Percentiles rank a stretch among this genome's conserved stretches.
These are phyloP conservation scores for Sminthurides aquaticus DNA, from an alignment of 2,888 invertebrate genomes.

Conservation along the genomic window DNA sequence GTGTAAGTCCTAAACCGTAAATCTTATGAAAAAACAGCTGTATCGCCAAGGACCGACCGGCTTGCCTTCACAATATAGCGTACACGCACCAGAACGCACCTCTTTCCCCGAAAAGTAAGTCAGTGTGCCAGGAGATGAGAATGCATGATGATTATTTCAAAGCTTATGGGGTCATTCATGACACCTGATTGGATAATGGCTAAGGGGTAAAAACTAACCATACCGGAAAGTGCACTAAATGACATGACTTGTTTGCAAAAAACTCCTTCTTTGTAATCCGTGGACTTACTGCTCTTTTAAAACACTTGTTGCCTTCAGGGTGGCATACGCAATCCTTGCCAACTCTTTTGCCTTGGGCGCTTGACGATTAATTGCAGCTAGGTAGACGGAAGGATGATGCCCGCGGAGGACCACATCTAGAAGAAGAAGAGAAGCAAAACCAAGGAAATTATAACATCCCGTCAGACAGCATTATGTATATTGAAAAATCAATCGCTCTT, in stretches of 20 bases:
- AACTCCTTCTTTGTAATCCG: no score
- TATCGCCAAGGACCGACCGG: no score
- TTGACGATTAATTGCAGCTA: slow-evolving; percentile 65
- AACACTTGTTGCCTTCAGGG: slow-evolving; percentile 58
- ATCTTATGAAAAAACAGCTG: no score
- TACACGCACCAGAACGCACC: background rate
- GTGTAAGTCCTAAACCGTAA: no score
- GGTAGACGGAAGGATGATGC: slow-evolving; percentile 60
- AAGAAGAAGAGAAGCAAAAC: slow-evolving; percentile 27
- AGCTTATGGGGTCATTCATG: slow-evolving; percentile 4
- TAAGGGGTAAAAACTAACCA: slow-evolving; percentile 3
- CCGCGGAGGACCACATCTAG: slow-evolving; percentile 59
- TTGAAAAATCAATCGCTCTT: no score
- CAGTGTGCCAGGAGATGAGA: background rate
- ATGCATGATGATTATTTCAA: background rate
- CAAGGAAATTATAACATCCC: slow-evolving; percentile 3
- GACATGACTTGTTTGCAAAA: background rate
- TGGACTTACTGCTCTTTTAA: slow-evolving; percentile 56
- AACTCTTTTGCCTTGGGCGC: slow-evolving; percentile 56
- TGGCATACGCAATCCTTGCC: slow-evolving; percentile 61
- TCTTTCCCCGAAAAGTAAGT: background rate
- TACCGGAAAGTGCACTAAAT: slow-evolving; percentile 1
- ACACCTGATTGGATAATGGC: background rate
- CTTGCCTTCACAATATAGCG: no score
- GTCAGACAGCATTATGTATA: no score